Evolutionary conservation across 2,888 invertebrate genomes (phyloP).

Genomic region (Cristatella mucedo): DNA sequence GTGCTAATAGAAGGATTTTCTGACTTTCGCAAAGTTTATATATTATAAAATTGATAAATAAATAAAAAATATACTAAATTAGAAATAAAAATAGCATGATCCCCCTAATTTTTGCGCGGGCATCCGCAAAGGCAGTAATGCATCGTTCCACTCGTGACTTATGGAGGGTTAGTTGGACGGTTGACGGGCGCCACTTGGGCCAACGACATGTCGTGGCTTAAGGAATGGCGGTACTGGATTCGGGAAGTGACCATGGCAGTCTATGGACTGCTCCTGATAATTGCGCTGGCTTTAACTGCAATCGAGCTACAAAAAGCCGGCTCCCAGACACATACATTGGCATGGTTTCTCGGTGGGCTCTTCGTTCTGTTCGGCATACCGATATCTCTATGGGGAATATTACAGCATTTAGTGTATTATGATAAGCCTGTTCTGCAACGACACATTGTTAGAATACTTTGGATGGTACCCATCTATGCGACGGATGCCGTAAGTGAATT

Average conservation of each 20-base stretch:
- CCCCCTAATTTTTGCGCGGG: too few species aligned
- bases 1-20: too few species aligned
- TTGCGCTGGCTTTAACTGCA: conserved; percentile 67
- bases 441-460: conserved; percentile 79
- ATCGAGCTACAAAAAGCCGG: conserved; percentile 63
- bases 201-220: conserved; percentile 10
- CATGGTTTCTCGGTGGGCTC: conserved; percentile 67
- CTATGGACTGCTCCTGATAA: conserved; percentile 63
- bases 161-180: too few species aligned
- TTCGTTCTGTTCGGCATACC: conserved; percentile 79
- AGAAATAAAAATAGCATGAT: too few species aligned
- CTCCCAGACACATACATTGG: conserved; percentile 59
- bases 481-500: conserved; percentile 63
- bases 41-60: too few species aligned
- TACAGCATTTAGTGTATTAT: conserved; percentile 80
- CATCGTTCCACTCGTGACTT: too few species aligned
- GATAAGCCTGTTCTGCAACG: conserved; percentile 79
- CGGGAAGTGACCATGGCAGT: conserved; percentile 62
- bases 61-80: too few species aligned
- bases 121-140: too few species aligned
- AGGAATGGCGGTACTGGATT: conserved; percentile 70
- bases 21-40: too few species aligned
- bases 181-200: too few species aligned
- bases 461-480: conserved; percentile 96
- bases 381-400: conserved; percentile 82